phyloP scores from a whole-genome alignment of 2,888 invertebrate genomes.

The Mythimna loreyi region DNA sequence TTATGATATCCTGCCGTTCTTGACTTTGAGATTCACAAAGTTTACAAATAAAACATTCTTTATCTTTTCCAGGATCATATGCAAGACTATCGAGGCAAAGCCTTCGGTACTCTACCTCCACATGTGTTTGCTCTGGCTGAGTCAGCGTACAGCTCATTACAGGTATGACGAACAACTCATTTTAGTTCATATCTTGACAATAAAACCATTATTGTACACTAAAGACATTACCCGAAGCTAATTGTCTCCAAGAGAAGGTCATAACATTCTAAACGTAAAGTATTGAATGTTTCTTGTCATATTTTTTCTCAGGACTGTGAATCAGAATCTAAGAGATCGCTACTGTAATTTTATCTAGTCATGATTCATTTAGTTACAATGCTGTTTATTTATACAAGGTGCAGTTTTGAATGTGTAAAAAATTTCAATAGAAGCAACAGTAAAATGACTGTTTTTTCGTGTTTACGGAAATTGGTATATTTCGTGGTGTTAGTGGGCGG shows the following conservation, averaged over 20 bases:
- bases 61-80: constrained; percentile 93
- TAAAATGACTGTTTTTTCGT: too few relatives aligned
- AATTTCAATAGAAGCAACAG: too few relatives aligned
- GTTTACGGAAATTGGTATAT: too few relatives aligned
- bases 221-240: neutral
- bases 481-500: too few relatives aligned
- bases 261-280: constrained; percentile 9
- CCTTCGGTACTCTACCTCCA: constrained; percentile 95
- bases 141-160: constrained; percentile 95
- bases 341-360: constrained; percentile 4
- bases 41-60: neutral
- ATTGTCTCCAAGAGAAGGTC: neutral
- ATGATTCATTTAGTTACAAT: constrained; percentile 50
- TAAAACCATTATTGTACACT: neutral
- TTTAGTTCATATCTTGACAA: neutral
- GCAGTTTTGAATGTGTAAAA: too few relatives aligned
- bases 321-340: constrained; percentile 36
- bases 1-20: too few relatives aligned
- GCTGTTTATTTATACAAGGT: neutral
- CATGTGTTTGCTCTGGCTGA: constrained; percentile 98
- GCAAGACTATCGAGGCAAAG: constrained; percentile 95
- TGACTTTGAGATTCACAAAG: too few relatives aligned
- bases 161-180: constrained; percentile 78
- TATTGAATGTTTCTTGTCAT: constrained; percentile 14
- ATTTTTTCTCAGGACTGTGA: constrained; percentile 39